Evolutionary conservation across 2,888 invertebrate species (phyloP), one percentile per base, ranked within the genome.

Genomic region (Diadegma fenestrale): DNA sequence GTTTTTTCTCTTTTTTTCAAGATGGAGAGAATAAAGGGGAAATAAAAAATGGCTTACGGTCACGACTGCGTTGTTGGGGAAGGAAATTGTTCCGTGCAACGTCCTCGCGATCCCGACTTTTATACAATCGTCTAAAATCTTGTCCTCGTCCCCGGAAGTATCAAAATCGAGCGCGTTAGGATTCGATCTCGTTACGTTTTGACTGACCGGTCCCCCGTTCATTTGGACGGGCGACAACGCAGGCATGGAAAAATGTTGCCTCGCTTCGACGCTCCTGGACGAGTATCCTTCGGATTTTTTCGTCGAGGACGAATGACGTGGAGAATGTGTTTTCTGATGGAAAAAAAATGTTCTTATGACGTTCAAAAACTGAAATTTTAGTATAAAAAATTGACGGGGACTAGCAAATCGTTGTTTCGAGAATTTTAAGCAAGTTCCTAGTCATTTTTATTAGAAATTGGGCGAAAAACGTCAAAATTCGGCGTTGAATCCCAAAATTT

Each of bases 91-190:
- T 17, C 63, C 66, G 14, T 61, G 73, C 12, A 73, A 58, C 30
- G 85, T 69, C 45, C 96, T 95, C n/a, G 95, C 95, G 91, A 96
- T 96, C 54, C 96, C 96, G 26, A 96, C 95, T 90, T 95, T 95
- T 88, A 96, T 96, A 87, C 96, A 97, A 91, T 96, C 96, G 54
- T 96, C 96, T 0, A 97, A 93, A 87, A 97, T 94, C 87, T 96
- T 95, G 5, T 95, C 95, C 88, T 96, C 95, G 58, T 96, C 95
- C 19, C 89, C 89, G 2, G 91, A 95, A 94, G 90, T 45, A 10
- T 73, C 73, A 43, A 61, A 26, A n/a, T 73, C 61, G 48, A 45
- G 26, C 6, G 58, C 33, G 43, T 0, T 17, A 3, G 69, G 10
- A 45, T 69, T 69, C 45, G 69, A 69, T 45, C 43, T 48, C 37